Evolutionary conservation across 2,888 invertebrate species (phyloP).

Genomic region (Lasioglossum calceatum): DNA sequence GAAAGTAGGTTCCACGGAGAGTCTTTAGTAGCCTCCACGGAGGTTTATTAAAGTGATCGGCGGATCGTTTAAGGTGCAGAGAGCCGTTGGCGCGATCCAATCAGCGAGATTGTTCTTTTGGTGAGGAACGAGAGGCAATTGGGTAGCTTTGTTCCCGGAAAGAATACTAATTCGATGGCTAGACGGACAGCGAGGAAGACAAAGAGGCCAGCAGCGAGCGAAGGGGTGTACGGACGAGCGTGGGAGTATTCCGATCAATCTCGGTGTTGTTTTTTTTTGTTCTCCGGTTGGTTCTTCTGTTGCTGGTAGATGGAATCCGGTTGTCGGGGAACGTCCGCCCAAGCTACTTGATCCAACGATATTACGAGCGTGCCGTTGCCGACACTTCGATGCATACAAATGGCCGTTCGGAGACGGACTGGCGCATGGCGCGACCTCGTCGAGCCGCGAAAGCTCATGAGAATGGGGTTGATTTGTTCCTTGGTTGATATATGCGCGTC

Average conservation of each 20-base stretch:
- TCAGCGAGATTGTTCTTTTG: background rate
- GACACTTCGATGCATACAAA: constrained; percentile 48
- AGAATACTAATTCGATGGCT: constrained; percentile 12
- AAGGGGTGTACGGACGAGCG: background rate
- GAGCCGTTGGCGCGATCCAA: constrained; percentile 6
- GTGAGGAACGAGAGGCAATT: constrained; percentile 5
- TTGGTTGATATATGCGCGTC: constrained; percentile 32
- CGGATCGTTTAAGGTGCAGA: background rate
- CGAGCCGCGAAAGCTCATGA: constrained; percentile 14
- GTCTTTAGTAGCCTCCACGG: background rate
- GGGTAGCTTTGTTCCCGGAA: constrained; percentile 5
- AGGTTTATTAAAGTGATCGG: constrained; percentile 1
- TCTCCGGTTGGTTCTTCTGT: background rate
- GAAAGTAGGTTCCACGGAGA: background rate
- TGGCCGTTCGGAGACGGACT: constrained; percentile 14
- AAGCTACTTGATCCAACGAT: constrained; percentile 39
- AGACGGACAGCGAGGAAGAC: background rate
- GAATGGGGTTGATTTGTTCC: constrained; percentile 35
- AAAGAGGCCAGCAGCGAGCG: background rate
- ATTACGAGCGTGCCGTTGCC: constrained; percentile 28
- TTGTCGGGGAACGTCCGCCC: background rate
- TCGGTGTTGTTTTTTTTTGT: background rate
- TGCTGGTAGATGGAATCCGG: background rate
- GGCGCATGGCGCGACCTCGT: constrained; percentile 21
- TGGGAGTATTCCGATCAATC: background rate